Evolutionary conservation across 2,797 vertebrate genomes (phyloP), one percentile per base, ranked within the genome.

Genomic region (Sternotherus odoratus): DNA sequence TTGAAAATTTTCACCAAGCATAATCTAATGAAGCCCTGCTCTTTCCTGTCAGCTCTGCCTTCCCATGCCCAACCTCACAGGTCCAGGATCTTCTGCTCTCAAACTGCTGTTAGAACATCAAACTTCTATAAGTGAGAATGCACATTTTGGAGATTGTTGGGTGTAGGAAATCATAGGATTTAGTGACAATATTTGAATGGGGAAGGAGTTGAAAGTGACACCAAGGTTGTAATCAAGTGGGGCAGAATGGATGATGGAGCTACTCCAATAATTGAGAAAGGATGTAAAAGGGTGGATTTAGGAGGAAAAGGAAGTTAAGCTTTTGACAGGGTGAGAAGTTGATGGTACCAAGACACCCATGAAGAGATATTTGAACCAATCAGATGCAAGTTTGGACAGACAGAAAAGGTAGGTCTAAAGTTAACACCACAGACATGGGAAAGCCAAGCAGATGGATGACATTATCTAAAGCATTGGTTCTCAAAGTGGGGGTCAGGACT

Each of bases 281-380:
- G 16, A 66, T 66, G 33, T 3, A 4, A 66, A 2, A 2, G 63
- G 5, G 33, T 0, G 39, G 3, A 66, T 24, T 83, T 50, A 46
- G 16, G 72, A 6, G n/a, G 36, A 83, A 85, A 92, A 24, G 2
- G 24, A 75, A 8, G 19, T 49, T 1, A 10, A 63, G 6, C 36
- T 92, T 86, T 85, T 53, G 13, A 28, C 1, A 6, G 1, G 0
- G n/a, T 81, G 78, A 72, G 60, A 89, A 82, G 19, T 30, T 84
- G 49, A 0, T 33, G 2, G 28, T 1, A 36, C 16, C 33, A 83
- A 2, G 16, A 74, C 28, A 5, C 12, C 53, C 10, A 63, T 0
- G 0, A 28, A 87, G 80, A 6, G 74, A 19, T 3, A 17, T 3
- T 12, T 1, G 24, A 26, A 12, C 17, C 17, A 88, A 54, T 80